Evolutionary conservation across 2,888 invertebrate genomes (phyloP), one percentile per base, ranked within the genome.

Genomic region (Drosophila planitibia): DNA sequence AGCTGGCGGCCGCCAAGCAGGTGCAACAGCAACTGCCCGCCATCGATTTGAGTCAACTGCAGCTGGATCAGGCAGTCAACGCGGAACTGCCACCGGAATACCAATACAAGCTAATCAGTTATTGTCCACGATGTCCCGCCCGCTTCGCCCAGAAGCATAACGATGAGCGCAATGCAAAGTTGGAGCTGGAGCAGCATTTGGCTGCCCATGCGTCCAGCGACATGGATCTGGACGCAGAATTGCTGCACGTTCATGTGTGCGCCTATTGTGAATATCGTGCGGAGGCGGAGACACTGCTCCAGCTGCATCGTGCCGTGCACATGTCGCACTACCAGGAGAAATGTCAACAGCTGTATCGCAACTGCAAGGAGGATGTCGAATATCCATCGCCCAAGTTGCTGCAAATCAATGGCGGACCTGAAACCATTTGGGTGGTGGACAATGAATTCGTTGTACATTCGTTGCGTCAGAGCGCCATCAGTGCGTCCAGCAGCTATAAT

Each of bases 91-190:
- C 91, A 25, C 84, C 90, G 7, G 91, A 91, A n/a, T 90, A 83
- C 32, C 82, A 91, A 32, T 92, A 93, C 44, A 93, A 93, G 65
- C 82, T 94, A 9, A 92, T 97, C 65, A 96, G 96, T 88, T 97
- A 97, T 91, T 98, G 98, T 92, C 94, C 95, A 71, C 95, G 96
- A 82, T 98, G 98, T 92, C 98, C 98, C 1, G 97, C 97, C 0
- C 95, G 97, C 10, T 93, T 90, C 47, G 91, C 98, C 96, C 92
- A 92, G 65, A 92, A 92, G 73, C 91, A 92, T 60, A 90, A 88
- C 30, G 92, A 92, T 35, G 84, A 91, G 19, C 78, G 93, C 14
- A 95, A 97, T 74, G 96, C 95, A 81, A 96, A 96, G 77, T 95
- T 95, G 85, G 97, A 98, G 92, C 94, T 97, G 65, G 94, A 95